Evolutionary conservation across 2,888 invertebrate genomes (phyloP), one percentile per base, ranked within the genome.

Genomic region (Diarsia mendica): DNA sequence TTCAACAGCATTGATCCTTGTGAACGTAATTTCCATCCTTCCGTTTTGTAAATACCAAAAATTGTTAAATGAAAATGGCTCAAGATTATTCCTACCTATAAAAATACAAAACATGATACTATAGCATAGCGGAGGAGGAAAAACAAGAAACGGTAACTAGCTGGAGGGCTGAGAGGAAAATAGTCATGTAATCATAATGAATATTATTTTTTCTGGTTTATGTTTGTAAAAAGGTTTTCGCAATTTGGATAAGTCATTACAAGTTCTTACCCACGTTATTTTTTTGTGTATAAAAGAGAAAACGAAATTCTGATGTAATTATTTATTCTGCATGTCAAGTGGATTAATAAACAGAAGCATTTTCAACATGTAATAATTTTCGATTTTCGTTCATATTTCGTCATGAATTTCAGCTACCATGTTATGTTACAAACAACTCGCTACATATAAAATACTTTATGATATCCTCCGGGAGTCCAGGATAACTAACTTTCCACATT

Each of bases 1-100:
- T 65, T 78, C 67, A 87, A 74, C 65, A 73, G 75, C 66, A 69
- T 75, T 23, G 79, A 46, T 78, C 60, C 69, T 72, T 66, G 53
- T 58, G 63, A 70, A 74, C 55, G 72, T 63, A 63, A 77, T 73
- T 51, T 76, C 48, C 64, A 73, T 76, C 33, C 69, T 53, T 85
- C 65, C 60, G 48, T 69, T 71, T 72, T 28, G 23, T 67, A 64
- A 69, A 63, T 70, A 20, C 18, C 18, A 58, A 67, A 75, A 65
- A 39, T 66, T 84, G 44, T 75, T 67, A 46, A 39, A 70, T 80
- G 23, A 51, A 75, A 60, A 66, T 20, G 44, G 39, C 55, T 76
- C 70, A 48, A 76, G 70, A 63, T 72, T 69, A 18, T 68, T 39
- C 18, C 18, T 83, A 33, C n/a, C 49, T 72, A 70, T 75, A 67